Percentiles rank a stretch among this genome's conserved stretches.
These are phyloP conservation scores for Drosophila fuyamai DNA, from an alignment of 1,140 invertebrate species.

Conservation along the genomic window DNA sequence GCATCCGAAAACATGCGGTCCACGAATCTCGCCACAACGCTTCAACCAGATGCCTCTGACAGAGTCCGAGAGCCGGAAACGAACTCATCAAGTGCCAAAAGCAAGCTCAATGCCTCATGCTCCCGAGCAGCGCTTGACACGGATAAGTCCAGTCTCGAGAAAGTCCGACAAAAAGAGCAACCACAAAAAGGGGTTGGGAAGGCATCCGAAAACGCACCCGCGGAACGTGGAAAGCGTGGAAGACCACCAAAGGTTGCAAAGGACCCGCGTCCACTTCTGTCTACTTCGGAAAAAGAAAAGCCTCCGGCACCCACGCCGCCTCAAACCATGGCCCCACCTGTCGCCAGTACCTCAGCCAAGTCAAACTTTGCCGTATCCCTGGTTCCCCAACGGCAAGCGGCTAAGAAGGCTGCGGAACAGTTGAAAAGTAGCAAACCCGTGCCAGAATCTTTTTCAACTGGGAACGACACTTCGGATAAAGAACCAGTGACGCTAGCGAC, in stretches of 20 bases:
- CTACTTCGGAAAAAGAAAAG: conserved; percentile 43
- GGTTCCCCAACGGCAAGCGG: conserved; percentile 95
- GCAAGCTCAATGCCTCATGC: conserved; percentile 40
- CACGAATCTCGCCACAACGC: conserved; percentile 84
- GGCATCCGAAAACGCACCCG: conserved; percentile 44
- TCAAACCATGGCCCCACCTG: conserved; percentile 17
- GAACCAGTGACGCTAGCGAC: conserved; percentile 10
- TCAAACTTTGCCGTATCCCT: conserved; percentile 89
- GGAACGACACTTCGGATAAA: conserved; percentile 25
- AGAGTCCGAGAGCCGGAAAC: conserved; percentile 53
- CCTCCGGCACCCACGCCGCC: conserved; percentile 1
- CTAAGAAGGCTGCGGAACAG: conserved; percentile 95
- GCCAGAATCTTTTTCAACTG: conserved; percentile 41
- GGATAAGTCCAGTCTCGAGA: conserved; percentile 24
- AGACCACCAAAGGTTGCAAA: conserved; percentile 62
- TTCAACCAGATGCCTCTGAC: conserved; percentile 52
- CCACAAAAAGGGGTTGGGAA: conserved; percentile 31
- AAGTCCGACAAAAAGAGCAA: conserved; percentile 60
- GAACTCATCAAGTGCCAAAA: conserved; percentile 22
- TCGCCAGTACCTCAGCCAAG: conserved; percentile 12
- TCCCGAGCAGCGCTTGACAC: conserved; percentile 6
- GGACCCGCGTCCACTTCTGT: conserved; percentile 12
- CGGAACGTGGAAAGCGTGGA: conserved; percentile 71
- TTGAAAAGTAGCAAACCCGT: conserved; percentile 91
- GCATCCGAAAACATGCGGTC: conserved; percentile 93